Conservation (phyloP, 37 sponge, comb jelly and placozoan species). For the Amphimedon queenslandica region DNA sequence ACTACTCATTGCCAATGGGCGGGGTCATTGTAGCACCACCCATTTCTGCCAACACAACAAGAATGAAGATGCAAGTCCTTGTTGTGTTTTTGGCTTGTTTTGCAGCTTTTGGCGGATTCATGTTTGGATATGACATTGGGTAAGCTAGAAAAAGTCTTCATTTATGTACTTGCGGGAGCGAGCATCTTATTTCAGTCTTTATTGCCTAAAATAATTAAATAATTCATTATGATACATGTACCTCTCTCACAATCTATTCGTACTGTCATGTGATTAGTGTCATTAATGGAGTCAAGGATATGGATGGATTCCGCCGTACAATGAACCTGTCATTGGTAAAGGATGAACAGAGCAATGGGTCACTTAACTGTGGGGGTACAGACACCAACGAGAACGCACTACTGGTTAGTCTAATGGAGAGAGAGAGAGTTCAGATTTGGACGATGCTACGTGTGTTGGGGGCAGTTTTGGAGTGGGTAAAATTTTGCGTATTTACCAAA, state of each 20-base stretch:
- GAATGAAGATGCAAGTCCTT: conserved; percentile 5
- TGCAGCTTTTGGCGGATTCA: conserved; percentile 73
- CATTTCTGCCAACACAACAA: background rate
- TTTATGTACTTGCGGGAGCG: background rate
- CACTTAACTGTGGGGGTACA: background rate
- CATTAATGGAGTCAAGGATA: too few relatives aligned
- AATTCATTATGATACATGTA: too few relatives aligned
- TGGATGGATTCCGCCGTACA: conserved; percentile 37
- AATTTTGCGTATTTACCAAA: too few relatives aligned
- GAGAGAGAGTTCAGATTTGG: too few relatives aligned
- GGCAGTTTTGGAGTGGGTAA: too few relatives aligned
- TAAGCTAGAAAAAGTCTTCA: conserved; percentile 5
- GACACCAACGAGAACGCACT: conserved; percentile 7
- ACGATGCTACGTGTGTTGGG: too few relatives aligned
- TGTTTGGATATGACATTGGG: conserved; percentile 83
- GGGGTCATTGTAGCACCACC: background rate
- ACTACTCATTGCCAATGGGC: background rate
- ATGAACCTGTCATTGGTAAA: conserved; percentile 35
- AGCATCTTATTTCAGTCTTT: too few relatives aligned
- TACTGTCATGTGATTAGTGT: conserved; percentile 62
- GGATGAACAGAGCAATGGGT: background rate
- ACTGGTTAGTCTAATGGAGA: too few relatives aligned
- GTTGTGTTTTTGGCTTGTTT: conserved; percentile 46
- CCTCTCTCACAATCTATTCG: too few relatives aligned
- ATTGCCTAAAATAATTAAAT: too few relatives aligned